These are phyloP conservation scores for Eucidaris tribuloides DNA, from an alignment of 35 echinoderm and acorn worm genomes.

Conservation along the genomic window DNA sequence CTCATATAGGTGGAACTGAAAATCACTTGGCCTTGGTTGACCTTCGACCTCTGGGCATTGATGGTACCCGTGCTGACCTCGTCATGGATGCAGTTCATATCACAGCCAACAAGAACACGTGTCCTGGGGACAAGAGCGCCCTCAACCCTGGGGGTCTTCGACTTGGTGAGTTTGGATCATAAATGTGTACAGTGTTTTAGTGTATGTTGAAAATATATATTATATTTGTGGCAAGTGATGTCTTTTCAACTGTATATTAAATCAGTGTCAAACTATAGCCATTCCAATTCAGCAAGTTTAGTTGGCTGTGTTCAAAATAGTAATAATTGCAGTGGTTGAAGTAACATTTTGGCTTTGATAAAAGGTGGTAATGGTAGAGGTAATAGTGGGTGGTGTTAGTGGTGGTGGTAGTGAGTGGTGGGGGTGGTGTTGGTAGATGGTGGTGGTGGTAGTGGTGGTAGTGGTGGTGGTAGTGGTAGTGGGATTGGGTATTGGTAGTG, in stretches of 20 bases:
- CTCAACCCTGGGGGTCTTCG: conserved; percentile 84
- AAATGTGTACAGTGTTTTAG: too few relatives aligned
- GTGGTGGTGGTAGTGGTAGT: too few relatives aligned
- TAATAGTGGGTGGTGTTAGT: too few relatives aligned
- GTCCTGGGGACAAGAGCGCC: conserved; percentile 94
- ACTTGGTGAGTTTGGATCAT: conserved; percentile 84
- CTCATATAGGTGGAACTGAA: conserved; percentile 85
- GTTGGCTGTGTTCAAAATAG: not conserved
- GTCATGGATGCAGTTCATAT: conserved; percentile 83
- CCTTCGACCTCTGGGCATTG: conserved; percentile 82
- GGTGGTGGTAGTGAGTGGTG: too few relatives aligned
- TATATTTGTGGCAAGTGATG: not conserved
- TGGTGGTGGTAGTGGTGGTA: too few relatives aligned
- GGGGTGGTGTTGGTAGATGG: too few relatives aligned
- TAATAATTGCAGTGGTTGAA: too few relatives aligned
- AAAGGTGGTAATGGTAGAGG: too few relatives aligned
- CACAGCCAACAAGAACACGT: conserved; percentile 96
- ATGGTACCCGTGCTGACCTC: conserved; percentile 76
- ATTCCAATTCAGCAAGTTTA: not conserved
- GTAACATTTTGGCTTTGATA: too few relatives aligned
- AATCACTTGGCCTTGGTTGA: conserved; percentile 87
- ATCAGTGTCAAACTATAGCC: not conserved
- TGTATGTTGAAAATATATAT: not conserved
- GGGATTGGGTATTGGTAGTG: too few relatives aligned
- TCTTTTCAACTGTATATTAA: conserved; percentile 1